Evolutionary conservation across 2,888 invertebrate species (phyloP).

Genomic region (Idaea dimidiata): DNA sequence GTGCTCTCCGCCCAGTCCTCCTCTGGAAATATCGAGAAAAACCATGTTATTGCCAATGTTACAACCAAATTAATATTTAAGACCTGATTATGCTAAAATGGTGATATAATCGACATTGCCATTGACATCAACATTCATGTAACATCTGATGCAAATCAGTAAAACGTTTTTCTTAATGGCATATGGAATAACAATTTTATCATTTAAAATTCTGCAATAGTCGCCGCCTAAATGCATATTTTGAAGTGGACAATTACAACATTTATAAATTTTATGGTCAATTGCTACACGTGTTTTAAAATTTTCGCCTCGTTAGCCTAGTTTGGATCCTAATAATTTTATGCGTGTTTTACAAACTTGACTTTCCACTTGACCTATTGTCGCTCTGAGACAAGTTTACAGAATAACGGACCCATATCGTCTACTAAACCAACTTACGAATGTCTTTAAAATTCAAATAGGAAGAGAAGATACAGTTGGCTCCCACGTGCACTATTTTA

Average conservation of each 20-base stretch:
- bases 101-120: conserved; percentile 29
- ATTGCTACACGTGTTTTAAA: conserved; percentile 31
- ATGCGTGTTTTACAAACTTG: conserved; percentile 43
- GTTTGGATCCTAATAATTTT: conserved; percentile 43
- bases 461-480: conserved; percentile 57
- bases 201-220: conserved; percentile 18
- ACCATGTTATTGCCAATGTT: conserved; percentile 8
- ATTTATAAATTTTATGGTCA: conserved; percentile 22
- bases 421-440: conserved; percentile 43
- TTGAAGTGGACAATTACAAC: conserved; percentile 20
- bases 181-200: conserved; percentile 14
- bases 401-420: conserved; percentile 57
- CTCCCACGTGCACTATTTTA: conserved; percentile 52
- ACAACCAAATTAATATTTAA: not conserved
- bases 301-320: conserved; percentile 41
- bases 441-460: conserved; percentile 54
- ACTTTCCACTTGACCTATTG: conserved; percentile 50
- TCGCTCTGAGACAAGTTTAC: conserved; percentile 48
- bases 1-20: conserved; percentile 88
- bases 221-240: conserved; percentile 19
- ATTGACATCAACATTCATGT: conserved; percentile 25
- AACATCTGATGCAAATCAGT: conserved; percentile 18
- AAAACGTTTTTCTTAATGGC: conserved; percentile 17
- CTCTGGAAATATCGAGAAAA: conserved; percentile 73
- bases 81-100: conserved; percentile 13